Base-by-base conservation (phyloP, 2,888 invertebrate genomes). In the Lepas anatifera region DNA sequence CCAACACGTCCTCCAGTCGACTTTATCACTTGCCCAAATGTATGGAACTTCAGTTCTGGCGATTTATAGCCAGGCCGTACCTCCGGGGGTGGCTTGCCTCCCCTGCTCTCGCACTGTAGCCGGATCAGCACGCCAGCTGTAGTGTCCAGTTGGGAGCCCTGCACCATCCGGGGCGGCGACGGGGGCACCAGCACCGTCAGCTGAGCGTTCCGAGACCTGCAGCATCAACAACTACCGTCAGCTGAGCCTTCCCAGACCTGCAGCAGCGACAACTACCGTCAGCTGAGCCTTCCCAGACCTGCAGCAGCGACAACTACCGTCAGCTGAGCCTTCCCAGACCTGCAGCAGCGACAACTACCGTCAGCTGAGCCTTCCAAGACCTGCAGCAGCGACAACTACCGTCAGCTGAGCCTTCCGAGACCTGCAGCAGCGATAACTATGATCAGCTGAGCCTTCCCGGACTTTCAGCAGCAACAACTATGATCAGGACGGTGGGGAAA, bases 141-240 rank as follows among this genome's bases (percentile, higher is more conserved):
- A 63, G 70, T 71, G 27, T 46, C n/a, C 29, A 70, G 68, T 39
- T 68, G 64, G 7, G 39, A 48, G 18, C 70, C 69, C 79, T 95
- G 92, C 1, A 92, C 92, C 32, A 94, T 92, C 76, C 89, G 87
- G 1, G 95, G 95, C 16, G 89, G 87, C 77, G 93, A 91, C 0
- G 96, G 95, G 3, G 95, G 93, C 48, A 95, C 94, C 75, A 92
- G 83, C 25, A 95, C 89, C 10, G 90, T 91, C 70, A 95, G 84
- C 70, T 85, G 86, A 71, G 95, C 95, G 80, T 89, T 90, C 75
- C 89, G 85, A 74, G 94, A 95, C 76, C 77, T 69, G 64, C 16
- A 32, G 22, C n/a, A 68, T 8, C 22, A 7, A 1, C 41, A n/a
- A n/a, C n/a, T n/a, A 25, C 4, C 18, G 29, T 52, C n/a, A 10